phyloP scores from a whole-genome alignment of 1,140 invertebrate genomes.

The Drosophila yakuba region DNA sequence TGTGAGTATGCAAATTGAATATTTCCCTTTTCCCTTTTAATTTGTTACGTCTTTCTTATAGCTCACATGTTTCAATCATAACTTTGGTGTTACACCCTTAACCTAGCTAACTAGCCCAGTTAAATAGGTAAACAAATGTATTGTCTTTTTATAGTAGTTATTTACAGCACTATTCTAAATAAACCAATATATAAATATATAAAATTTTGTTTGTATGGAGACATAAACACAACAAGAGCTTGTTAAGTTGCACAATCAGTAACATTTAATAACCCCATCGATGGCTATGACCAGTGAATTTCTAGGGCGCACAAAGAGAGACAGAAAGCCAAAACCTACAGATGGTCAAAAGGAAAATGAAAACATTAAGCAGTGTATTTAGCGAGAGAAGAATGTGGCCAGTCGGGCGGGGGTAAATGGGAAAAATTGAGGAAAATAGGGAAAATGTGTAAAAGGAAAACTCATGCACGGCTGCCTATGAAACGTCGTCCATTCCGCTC shows the following conservation, averaged over 20 bases:
- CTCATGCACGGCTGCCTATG: conserved; percentile 35
- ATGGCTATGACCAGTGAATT: not conserved
- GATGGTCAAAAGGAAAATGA: conserved; percentile 11
- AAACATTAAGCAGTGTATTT: conserved; percentile 40
- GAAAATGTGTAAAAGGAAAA: conserved; percentile 15
- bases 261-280: conserved; percentile 5
- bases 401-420: conserved; percentile 1
- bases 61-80: not conserved
- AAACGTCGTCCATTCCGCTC: conserved; percentile 13
- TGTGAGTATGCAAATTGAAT: not conserved
- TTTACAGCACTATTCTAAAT: no score
- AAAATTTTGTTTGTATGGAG: no score
- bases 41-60: not conserved
- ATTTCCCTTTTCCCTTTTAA: no score
- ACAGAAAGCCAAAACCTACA: no score
- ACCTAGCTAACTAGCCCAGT: no score
- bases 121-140: no score
- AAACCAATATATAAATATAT: no score
- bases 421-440: not conserved
- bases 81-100: no score
- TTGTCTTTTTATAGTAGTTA: no score
- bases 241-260: not conserved
- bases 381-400: conserved; percentile 31
- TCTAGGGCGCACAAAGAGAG: no score
- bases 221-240: no score